These are phyloP conservation scores for Tachystola acroxantha DNA, from an alignment of 2,888 invertebrate species.

Conservation along the genomic window DNA sequence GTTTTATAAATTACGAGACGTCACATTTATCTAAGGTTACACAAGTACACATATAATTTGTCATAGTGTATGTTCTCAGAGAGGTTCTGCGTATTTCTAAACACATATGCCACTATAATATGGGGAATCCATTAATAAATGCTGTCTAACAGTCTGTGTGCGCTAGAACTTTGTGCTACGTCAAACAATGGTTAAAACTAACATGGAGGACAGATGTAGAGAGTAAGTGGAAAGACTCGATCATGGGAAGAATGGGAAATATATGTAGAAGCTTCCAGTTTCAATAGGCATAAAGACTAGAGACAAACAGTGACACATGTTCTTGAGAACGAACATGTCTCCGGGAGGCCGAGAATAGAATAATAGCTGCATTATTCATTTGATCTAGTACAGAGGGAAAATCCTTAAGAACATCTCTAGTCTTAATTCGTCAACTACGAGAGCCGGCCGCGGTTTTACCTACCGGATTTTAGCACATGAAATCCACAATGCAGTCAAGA, in stretches of 20 bases:
- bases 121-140: conserved; percentile 13
- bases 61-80: conserved; percentile 16
- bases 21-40: conserved; percentile 7
- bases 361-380: no score
- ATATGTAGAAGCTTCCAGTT: no score
- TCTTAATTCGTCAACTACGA: no score
- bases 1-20: conserved; percentile 18
- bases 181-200: conserved; percentile 16
- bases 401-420: no score
- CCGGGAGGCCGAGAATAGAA: no score
- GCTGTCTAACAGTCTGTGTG: conserved; percentile 18
- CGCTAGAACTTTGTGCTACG: conserved; percentile 32
- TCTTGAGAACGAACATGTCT: no score
- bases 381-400: no score
- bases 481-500: no score
- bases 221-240: conserved; percentile 46
- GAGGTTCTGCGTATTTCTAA: conserved; percentile 12
- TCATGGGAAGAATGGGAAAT: conserved; percentile 27
- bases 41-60: conserved; percentile 9
- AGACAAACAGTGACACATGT: no score
- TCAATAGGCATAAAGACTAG: no score
- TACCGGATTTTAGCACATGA: no score
- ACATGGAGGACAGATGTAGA: conserved; percentile 13
- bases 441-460: no score
- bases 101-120: background rate